Conservation (phyloP, 2,113 vertebrate species). For the Phycodurus eques region DNA sequence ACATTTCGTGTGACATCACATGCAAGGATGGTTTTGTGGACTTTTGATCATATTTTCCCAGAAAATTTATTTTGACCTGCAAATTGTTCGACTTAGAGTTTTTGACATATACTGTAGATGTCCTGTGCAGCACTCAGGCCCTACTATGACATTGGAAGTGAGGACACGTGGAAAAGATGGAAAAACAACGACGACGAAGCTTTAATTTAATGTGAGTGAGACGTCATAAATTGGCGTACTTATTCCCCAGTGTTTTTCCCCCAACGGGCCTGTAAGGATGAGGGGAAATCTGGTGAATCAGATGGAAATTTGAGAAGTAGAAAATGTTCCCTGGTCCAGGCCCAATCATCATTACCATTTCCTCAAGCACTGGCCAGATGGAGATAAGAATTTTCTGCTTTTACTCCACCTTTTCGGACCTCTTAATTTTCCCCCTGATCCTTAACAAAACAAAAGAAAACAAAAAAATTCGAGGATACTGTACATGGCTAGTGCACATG, state of each 20-base stretch:
- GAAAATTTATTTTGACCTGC: no score
- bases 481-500: not conserved
- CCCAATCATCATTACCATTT: constrained; percentile 50
- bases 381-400: constrained; percentile 29
- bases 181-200: no score
- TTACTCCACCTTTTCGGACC: constrained; percentile 12
- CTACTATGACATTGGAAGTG: not conserved
- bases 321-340: constrained; percentile 45
- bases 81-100: no score
- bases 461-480: not conserved
- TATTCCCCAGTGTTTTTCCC: not conserved
- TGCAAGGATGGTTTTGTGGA: no score
- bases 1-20: no score
- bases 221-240: not conserved
- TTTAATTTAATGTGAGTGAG: not conserved
- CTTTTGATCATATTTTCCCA: no score
- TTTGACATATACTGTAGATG: no score
- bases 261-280: constrained; percentile 4
- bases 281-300: constrained; percentile 43
- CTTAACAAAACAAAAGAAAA: not conserved
- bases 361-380: constrained; percentile 34
- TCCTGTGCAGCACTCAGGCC: no score
- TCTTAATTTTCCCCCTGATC: constrained; percentile 6
- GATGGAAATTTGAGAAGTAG: constrained; percentile 34
- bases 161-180: not conserved